Base-by-base conservation (phyloP, 2,797 vertebrate species). In the Echiichthys vipera region DNA sequence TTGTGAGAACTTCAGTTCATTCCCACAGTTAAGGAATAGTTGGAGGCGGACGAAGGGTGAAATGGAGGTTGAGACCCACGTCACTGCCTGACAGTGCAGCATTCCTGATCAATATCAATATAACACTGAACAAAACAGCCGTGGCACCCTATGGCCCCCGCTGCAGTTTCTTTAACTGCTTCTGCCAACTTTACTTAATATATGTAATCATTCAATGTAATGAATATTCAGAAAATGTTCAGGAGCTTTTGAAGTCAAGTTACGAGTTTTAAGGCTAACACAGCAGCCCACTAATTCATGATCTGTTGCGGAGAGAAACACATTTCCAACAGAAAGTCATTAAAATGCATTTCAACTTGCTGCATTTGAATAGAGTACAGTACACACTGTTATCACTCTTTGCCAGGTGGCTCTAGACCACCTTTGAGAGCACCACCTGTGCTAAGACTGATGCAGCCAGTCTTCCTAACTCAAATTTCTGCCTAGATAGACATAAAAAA, bases 361-460 rank as follows among this genome's bases (percentile, higher is more conserved):
- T 83, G 71, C 58, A 78, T 84, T 74, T 86, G 73, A 89, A 89
- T 76, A 72, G 80, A 82, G 18, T 71, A 64, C 45, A 36, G 34
- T 36, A 36, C 34, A 36, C 34, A 49, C 71, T 71, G 86, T 89
- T 91, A 92, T 91, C 89, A 78, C 73, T 55, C 63, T 58, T 74
- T 84, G 73, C 89, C 89, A 91, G 90, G 88, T 89, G 88, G 67
- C 83, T 80, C 62, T 20, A 25, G 88, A 88, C 85, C 92, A 86
- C 88, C 87, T 86, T 67, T 77, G 84, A 86, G 87, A 90, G 84
- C 25, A 61, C 65, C 85, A 81, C 75, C 71, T 74, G 68, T 74
- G 85, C 86, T 86, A 91, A 84, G 83, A 80, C 71, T 84, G 81
- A 87, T 51, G 78, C 79, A 75, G 82, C 2, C 39, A 76, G 43